Percentiles rank a stretch among this genome's conserved stretches.
Conservation (phyloP, 2,113 vertebrate genomes). For the Bufo gargarizans region DNA sequence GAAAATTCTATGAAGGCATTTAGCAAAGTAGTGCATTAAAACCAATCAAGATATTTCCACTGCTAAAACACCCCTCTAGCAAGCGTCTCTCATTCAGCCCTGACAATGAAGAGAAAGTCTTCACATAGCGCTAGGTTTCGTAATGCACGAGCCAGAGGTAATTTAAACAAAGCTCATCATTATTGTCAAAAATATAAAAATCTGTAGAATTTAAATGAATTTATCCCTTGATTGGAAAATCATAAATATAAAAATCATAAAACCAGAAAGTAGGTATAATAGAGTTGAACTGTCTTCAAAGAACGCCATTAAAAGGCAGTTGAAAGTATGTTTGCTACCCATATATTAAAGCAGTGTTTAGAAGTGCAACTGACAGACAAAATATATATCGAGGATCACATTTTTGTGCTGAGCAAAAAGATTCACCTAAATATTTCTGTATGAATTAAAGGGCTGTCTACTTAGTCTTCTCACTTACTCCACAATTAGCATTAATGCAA, state of each 20-base stretch:
- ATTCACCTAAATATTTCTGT: no score
- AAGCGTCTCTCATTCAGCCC: conserved; percentile 6
- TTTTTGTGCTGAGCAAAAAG: no score
- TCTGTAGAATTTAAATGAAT: conserved; percentile 2
- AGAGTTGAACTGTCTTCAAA: not conserved
- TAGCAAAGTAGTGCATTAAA: conserved; percentile 35
- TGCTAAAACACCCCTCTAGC: conserved; percentile 2
- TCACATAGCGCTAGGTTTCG: not conserved
- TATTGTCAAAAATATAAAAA: conserved; percentile 35
- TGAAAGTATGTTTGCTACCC: not conserved
- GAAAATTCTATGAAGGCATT: conserved; percentile 14
- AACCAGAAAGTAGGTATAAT: conserved; percentile 7
- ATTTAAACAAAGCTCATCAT: conserved; percentile 29
- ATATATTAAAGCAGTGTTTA: not conserved
- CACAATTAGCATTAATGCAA: no score
- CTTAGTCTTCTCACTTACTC: no score
- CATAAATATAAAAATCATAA: not conserved
- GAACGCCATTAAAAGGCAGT: not conserved
- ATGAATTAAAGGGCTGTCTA: no score
- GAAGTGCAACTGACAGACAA: not conserved
- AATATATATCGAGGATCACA: not conserved
- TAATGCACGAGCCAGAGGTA: not conserved
- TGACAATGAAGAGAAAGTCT: conserved; percentile 43
- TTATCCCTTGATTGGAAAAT: not conserved
- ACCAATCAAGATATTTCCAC: conserved; percentile 38